Conservation (phyloP, 2,797 vertebrate genomes). For the Macroramphosus scolopax region DNA sequence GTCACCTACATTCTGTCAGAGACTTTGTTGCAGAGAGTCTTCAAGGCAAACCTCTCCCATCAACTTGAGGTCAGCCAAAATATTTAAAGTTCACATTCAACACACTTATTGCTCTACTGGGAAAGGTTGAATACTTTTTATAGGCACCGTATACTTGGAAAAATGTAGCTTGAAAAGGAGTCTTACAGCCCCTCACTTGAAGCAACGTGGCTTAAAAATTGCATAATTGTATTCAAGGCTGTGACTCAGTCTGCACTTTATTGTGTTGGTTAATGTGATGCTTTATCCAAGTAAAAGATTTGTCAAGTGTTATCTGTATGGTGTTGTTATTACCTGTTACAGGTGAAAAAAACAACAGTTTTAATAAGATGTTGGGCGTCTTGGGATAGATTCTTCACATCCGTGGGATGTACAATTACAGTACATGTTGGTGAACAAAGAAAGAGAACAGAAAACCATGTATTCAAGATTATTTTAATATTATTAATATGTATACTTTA, state of each 20-base stretch:
- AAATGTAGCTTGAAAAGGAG: constrained; percentile 25
- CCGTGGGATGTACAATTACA: no score
- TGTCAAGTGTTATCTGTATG: constrained; percentile 7
- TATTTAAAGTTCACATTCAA: no score
- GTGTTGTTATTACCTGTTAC: no score
- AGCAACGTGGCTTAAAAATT: constrained; percentile 20
- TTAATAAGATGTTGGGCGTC: no score
- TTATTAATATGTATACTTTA: constrained; percentile 89
- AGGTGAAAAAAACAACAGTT: no score
- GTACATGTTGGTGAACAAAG: constrained; percentile 70
- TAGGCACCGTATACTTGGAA: no score
- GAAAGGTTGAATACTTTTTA: neutral
- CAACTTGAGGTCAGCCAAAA: no score
- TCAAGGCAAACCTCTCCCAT: no score
- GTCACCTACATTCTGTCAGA: no score
- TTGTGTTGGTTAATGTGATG: constrained; percentile 22
- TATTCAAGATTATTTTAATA: constrained; percentile 92
- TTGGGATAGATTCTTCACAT: no score
- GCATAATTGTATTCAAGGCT: constrained; percentile 20
- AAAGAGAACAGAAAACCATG: constrained; percentile 77
- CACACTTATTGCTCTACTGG: no score
- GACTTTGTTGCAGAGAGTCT: no score
- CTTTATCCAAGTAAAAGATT: constrained; percentile 10
- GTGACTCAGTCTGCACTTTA: constrained; percentile 29
- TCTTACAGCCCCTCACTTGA: constrained; percentile 2